A percentile compares a stretch with the other conserved stretches of the same genome.
Conservation (phyloP, 2,797 vertebrate genomes). For the Eulemur mongoz region DNA sequence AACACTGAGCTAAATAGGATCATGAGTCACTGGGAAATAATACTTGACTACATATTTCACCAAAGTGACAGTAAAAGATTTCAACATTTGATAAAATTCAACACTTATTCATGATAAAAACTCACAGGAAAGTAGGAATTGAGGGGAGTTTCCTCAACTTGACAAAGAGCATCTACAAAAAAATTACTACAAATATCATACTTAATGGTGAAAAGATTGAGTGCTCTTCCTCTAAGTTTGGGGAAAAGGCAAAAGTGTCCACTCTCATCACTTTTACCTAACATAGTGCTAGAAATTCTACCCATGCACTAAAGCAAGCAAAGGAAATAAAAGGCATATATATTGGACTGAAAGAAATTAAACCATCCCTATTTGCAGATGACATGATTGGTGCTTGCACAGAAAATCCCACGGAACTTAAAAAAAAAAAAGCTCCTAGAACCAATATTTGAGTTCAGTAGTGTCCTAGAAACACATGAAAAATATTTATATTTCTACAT, state of each 20-base stretch:
- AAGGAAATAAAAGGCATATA: background rate
- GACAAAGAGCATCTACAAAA: background rate
- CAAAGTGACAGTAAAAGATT: background rate
- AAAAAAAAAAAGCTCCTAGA: background rate
- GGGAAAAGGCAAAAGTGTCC: background rate
- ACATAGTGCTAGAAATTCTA: background rate
- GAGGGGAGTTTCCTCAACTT: background rate
- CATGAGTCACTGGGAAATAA: background rate
- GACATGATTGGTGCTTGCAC: background rate
- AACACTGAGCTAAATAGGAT: background rate
- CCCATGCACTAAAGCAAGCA: background rate
- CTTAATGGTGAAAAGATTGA: background rate
- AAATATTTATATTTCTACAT: background rate
- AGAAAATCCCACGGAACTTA: background rate
- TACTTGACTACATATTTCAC: background rate
- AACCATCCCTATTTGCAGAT: background rate
- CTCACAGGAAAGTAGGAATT: background rate
- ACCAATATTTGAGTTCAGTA: background rate
- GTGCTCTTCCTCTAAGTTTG: background rate
- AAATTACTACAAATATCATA: background rate
- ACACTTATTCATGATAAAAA: background rate
- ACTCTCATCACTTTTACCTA: background rate
- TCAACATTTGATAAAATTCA: background rate
- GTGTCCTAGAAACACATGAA: background rate
- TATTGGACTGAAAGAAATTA: background rate